Base-by-base conservation (phyloP, 2,113 vertebrate genomes). In the Todiramphus saurophagus region DNA sequence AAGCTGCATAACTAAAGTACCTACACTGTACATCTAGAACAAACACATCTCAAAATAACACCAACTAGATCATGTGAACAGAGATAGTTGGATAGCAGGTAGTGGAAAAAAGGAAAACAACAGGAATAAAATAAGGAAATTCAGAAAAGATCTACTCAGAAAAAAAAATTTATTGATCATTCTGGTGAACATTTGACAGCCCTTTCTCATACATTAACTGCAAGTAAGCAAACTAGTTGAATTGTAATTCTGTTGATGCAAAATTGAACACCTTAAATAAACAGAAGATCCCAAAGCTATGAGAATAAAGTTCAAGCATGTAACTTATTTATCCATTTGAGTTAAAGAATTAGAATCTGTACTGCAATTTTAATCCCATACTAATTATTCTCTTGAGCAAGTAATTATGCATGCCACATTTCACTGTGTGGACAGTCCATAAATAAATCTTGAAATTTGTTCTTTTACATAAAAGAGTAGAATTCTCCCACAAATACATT, bases 251-350 rank as follows among this genome's bases (percentile, higher is more conserved):
- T 86, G 64, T 96, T 95, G 96, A 94, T 94, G 86, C 88, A 93
- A 95, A 97, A 96, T 94, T 93, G 91, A 97, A 97, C 97, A 96
- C 94, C 79, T 98, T 98, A 97, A 94, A 93, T 94, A 98, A 98
- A 98, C 90, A 98, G 78, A 72, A 80, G 55, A 90, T 94, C 77
- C 74, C 63, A 80, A 94, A 90, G 82, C 73, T 39, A 11, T 93
- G 90, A 95, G 97, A 93, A 92, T 96, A 97, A 95, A 94, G 97
- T 97, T 96, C 97, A 97, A 91, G 53, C 60, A 25, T 91, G 88
- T 94, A 96, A 95, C 95, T 96, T 87, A 94, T 94, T 96, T 96
- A 89, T 95, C 95, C 80, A 16, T 75, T 89, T 81, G 50, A 91
- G 96, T 93, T 97, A 93, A 96, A 89, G 41, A 80, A 86, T 63